Conservation (phyloP, 2,113 vertebrate species). For the Caranx melampygus region DNA sequence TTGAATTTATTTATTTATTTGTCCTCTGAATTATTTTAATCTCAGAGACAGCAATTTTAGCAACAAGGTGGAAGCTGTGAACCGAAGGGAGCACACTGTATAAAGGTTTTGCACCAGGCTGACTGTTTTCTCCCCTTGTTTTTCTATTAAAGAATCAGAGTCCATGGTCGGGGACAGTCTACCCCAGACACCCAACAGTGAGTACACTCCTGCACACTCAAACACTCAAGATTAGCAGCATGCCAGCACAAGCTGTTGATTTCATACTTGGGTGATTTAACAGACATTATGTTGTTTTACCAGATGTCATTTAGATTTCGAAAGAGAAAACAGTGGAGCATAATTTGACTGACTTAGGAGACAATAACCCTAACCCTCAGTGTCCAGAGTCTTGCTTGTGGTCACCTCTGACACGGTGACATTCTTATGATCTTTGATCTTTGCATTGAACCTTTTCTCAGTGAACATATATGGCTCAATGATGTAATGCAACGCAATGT, state of each 20-base stretch:
- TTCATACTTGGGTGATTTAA: slow-evolving; percentile 21
- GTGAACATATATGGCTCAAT: too few species aligned
- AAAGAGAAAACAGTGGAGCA: not conserved
- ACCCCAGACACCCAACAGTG: slow-evolving; percentile 77
- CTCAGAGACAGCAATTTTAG: not conserved
- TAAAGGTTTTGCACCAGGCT: not conserved
- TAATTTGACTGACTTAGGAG: slow-evolving; percentile 4
- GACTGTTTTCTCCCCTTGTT: slow-evolving; percentile 1
- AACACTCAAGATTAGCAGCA: slow-evolving; percentile 9
- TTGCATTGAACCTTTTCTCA: too few species aligned
- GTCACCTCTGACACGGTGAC: slow-evolving; percentile 13
- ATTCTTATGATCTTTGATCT: slow-evolving; percentile 12
- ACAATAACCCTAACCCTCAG: not conserved
- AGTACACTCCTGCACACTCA: slow-evolving; percentile 54
- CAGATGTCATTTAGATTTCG: not conserved
- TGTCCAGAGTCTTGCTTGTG: not conserved
- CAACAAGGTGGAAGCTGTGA: not conserved
- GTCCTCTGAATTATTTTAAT: slow-evolving; percentile 14
- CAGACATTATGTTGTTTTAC: slow-evolving; percentile 16
- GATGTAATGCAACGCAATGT: too few species aligned
- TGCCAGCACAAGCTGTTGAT: slow-evolving; percentile 19
- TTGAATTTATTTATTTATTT: slow-evolving; percentile 12
- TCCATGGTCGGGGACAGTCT: slow-evolving; percentile 73
- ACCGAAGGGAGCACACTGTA: not conserved
- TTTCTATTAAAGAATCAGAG: slow-evolving; percentile 74